Conservation (phyloP, 1,140 invertebrate genomes). For the Trichonephila clavipes region DNA sequence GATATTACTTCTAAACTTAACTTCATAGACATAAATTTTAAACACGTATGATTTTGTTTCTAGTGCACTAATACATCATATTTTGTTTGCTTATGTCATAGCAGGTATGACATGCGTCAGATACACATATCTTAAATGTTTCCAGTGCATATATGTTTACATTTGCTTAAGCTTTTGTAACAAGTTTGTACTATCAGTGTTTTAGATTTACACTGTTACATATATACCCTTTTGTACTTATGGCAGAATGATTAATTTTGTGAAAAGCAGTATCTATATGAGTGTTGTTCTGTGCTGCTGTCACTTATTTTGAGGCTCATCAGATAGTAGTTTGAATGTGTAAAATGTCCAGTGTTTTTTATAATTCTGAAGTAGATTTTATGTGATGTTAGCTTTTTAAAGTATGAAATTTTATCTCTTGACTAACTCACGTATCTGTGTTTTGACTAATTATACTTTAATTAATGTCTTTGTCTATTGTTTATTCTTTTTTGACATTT, state of each 20-base stretch:
- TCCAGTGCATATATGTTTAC: conserved; percentile 50
- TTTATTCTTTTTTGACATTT: conserved; percentile 10
- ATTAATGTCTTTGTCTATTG: neutral
- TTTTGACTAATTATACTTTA: neutral
- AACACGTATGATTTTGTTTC: conserved; percentile 53
- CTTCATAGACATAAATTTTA: conserved; percentile 41
- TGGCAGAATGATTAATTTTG: conserved; percentile 12
- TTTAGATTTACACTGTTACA: conserved; percentile 20
- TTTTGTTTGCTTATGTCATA: conserved; percentile 51
- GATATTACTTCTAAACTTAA: conserved; percentile 29
- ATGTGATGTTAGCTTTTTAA: conserved; percentile 47
- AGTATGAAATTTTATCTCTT: conserved; percentile 35
- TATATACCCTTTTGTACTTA: conserved; percentile 51
- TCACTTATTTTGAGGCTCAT: conserved; percentile 14
- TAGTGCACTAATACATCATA: conserved; percentile 57
- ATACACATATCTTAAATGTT: conserved; percentile 74
- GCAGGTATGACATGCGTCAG: conserved; percentile 20
- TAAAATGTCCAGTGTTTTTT: conserved; percentile 54
- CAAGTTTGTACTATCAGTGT: conserved; percentile 48
- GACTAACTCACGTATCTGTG: neutral
- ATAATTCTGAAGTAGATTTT: conserved; percentile 56
- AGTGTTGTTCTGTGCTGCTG: neutral
- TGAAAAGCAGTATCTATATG: neutral
- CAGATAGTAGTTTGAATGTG: neutral
- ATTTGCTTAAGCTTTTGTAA: conserved; percentile 62